Evolutionary conservation across 2,113 vertebrate species (phyloP).

Genomic region (Tautogolabrus adspersus): DNA sequence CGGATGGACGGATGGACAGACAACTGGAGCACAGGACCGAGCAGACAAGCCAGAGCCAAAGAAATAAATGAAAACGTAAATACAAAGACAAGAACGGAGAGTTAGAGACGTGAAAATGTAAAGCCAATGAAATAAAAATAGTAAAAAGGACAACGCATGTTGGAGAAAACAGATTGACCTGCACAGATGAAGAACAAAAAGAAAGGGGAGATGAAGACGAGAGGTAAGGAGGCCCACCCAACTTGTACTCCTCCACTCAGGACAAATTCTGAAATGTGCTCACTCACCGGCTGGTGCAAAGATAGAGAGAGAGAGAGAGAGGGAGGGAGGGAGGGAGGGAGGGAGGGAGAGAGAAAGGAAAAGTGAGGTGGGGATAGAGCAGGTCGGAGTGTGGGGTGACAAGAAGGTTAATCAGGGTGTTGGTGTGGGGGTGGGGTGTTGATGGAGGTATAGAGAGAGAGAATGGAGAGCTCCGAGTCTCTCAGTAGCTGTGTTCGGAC

Average conservation of each 20-base stretch:
- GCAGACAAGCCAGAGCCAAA: conserved; percentile 13
- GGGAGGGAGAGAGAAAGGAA: background rate
- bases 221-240: conserved; percentile 57
- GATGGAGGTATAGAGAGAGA: conserved; percentile 27
- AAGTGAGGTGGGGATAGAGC: background rate
- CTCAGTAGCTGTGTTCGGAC: conserved; percentile 35
- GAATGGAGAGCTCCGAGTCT: conserved; percentile 20
- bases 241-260: conserved; percentile 63
- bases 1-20: conserved; percentile 41
- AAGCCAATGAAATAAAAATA: conserved; percentile 1
- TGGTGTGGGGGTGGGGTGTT: conserved; percentile 25
- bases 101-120: conserved; percentile 20
- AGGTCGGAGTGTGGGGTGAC: conserved; percentile 52
- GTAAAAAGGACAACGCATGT: background rate
- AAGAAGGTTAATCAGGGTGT: conserved; percentile 64
- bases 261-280: conserved; percentile 75
- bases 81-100: conserved; percentile 3
- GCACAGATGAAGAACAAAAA: conserved; percentile 28
- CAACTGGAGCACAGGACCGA: conserved; percentile 27
- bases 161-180: conserved; percentile 24
- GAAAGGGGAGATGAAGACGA: conserved; percentile 38
- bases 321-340: conserved; percentile 4
- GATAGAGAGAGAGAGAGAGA: conserved; percentile 36
- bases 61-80: background rate
- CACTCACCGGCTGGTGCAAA: conserved; percentile 77